Evolutionary conservation across 1,140 invertebrate species (phyloP).

Genomic region (Brachionus paranguensis): DNA sequence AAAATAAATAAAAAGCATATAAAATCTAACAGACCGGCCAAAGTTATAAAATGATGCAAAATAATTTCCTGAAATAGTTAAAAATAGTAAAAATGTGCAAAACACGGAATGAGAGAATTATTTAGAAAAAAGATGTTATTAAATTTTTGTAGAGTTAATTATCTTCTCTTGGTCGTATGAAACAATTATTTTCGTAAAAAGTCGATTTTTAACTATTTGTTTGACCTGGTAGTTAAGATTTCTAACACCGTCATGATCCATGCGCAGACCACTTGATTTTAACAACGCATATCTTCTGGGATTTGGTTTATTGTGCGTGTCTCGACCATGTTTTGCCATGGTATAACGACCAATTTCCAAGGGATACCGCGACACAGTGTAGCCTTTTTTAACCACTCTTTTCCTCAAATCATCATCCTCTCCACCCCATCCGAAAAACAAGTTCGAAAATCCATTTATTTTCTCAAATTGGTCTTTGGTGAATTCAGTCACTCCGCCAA

Average conservation of each 20-base stretch:
- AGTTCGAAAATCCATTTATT: constrained; percentile 42
- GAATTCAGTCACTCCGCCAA: constrained; percentile 43
- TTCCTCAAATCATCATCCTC: constrained; percentile 37
- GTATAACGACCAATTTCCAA: constrained; percentile 78
- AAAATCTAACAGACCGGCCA: background rate
- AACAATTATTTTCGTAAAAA: constrained; percentile 25
- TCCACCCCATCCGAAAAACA: constrained; percentile 42
- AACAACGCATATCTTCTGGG: background rate
- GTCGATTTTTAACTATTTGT: background rate
- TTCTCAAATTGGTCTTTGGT: constrained; percentile 39
- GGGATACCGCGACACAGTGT: constrained; percentile 78
- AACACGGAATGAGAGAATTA: background rate
- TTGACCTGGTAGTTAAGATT: background rate
- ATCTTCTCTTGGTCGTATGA: background rate
- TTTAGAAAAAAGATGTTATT: background rate
- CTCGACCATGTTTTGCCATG: constrained; percentile 69
- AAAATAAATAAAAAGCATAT: no score
- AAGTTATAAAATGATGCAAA: background rate
- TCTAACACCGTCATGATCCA: constrained; percentile 1
- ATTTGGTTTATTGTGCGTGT: constrained; percentile 10
- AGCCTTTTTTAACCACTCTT: constrained; percentile 66
- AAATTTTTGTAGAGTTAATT: background rate
- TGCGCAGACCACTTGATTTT: background rate
- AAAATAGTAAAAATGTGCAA: background rate
- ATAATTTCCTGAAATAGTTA: background rate